A percentile compares a stretch with the other conserved stretches of the same genome.
Evolutionary conservation across 2,888 invertebrate species (phyloP).

Genomic region (Priapulus caudatus): DNA sequence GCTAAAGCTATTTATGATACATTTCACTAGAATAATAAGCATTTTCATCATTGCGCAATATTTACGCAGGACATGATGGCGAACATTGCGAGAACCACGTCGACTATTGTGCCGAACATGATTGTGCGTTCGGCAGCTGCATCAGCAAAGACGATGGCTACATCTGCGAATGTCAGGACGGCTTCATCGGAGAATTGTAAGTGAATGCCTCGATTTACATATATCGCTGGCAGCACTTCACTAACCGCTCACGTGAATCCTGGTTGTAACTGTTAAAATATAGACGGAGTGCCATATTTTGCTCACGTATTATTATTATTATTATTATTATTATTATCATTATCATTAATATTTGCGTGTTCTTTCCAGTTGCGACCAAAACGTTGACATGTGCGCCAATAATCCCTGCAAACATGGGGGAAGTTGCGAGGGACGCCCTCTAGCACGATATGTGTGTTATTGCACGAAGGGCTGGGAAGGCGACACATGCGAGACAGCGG

Average conservation of each 20-base stretch:
- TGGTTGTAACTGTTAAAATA: too few relatives aligned
- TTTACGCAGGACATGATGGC: background rate
- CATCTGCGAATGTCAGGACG: background rate
- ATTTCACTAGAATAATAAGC: too few relatives aligned
- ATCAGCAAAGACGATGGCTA: conserved; percentile 1
- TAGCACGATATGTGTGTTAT: background rate
- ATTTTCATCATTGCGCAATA: too few relatives aligned
- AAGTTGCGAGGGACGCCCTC: background rate
- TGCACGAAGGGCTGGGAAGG: background rate
- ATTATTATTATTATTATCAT: too few relatives aligned
- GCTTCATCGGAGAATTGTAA: background rate
- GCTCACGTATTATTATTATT: too few relatives aligned
- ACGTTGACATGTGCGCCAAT: background rate
- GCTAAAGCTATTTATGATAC: too few relatives aligned
- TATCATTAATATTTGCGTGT: too few relatives aligned
- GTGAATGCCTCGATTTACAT: too few relatives aligned
- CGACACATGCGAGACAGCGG: background rate
- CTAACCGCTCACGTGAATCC: too few relatives aligned
- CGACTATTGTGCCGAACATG: conserved; percentile 1
- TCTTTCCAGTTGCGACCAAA: background rate
- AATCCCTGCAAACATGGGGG: conserved; percentile 1
- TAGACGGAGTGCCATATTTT: too few relatives aligned
- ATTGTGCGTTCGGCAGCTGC: background rate
- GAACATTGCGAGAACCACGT: background rate
- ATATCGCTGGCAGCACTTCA: too few relatives aligned